These are phyloP conservation scores for Bombus cullumanus DNA, from an alignment of 1,140 invertebrate species.

Conservation along the genomic window DNA sequence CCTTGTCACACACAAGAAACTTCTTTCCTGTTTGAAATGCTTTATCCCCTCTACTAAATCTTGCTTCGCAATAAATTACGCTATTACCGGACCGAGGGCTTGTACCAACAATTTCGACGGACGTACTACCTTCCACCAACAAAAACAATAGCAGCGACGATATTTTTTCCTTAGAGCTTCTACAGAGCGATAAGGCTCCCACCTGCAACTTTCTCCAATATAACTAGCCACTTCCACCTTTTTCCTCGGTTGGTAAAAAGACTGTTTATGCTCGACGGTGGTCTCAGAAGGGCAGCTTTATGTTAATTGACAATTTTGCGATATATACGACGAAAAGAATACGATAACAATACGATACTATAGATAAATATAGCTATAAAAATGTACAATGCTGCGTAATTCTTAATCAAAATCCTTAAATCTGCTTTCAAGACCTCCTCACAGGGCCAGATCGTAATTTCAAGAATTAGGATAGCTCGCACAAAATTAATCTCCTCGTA, in stretches of 20 bases:
- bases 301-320: rapidly evolving
- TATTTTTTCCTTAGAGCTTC: background rate
- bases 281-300: no score
- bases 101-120: background rate
- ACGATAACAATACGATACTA: no score
- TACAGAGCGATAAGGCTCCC: background rate
- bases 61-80: background rate
- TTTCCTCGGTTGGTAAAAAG: background rate
- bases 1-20: background rate
- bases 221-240: background rate
- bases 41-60: background rate
- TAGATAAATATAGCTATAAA: no score
- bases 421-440: no score
- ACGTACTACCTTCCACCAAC: background rate
- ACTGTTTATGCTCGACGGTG: background rate
- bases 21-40: background rate
- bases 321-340: background rate
- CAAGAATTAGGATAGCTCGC: no score
- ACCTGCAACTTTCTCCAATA: background rate
- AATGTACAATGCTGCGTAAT: no score
- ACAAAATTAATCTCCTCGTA: no score
- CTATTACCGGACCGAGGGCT: background rate
- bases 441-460: no score
- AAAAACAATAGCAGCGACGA: background rate
- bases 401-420: no score